phyloP scores from a whole-genome alignment of 2,797 vertebrate species.

The Melanotaenia trifasciata region DNA sequence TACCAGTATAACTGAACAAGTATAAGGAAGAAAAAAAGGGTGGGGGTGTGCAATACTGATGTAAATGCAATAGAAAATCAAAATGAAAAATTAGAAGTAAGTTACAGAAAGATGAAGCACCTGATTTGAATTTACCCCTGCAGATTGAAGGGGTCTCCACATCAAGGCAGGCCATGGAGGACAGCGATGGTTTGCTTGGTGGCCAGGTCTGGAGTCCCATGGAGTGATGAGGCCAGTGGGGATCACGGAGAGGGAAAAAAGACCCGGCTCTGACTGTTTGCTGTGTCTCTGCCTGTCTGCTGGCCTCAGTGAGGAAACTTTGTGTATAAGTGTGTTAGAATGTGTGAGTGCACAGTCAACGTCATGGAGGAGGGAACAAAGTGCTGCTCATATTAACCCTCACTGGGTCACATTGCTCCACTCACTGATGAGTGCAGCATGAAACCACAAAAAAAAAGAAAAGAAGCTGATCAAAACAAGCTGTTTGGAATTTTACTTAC shows the following conservation, averaged over 20 bases:
- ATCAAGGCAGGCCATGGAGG: conserved; percentile 83
- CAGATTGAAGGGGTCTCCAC: conserved; percentile 83
- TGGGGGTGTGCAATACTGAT: neutral
- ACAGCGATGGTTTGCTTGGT: conserved; percentile 65
- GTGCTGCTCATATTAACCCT: conserved; percentile 78
- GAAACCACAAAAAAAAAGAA: conserved; percentile 7
- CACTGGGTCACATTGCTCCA: conserved; percentile 47
- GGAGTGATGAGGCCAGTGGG: conserved; percentile 68
- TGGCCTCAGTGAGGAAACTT: conserved; percentile 64
- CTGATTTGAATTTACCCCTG: conserved; percentile 74
- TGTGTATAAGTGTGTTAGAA: conserved; percentile 45
- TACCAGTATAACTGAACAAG: conserved; percentile 7
- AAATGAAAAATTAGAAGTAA: conserved; percentile 5
- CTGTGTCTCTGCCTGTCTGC: conserved; percentile 64
- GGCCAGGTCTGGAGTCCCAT: conserved; percentile 84
- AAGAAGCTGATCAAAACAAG: conserved; percentile 37
- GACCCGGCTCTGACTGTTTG: conserved; percentile 60
- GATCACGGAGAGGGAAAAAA: conserved; percentile 63
- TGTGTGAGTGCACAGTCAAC: conserved; percentile 49
- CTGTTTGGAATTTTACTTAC: conserved; percentile 25
- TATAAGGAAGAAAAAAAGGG: neutral
- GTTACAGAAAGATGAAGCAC: conserved; percentile 36
- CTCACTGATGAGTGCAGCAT: conserved; percentile 25
- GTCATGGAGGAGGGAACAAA: conserved; percentile 78
- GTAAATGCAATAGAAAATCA: neutral